Evolutionary conservation across 37 sponge, comb jelly and placozoan genomes (phyloP).

Genomic region (Cladorhizidae sp.): DNA sequence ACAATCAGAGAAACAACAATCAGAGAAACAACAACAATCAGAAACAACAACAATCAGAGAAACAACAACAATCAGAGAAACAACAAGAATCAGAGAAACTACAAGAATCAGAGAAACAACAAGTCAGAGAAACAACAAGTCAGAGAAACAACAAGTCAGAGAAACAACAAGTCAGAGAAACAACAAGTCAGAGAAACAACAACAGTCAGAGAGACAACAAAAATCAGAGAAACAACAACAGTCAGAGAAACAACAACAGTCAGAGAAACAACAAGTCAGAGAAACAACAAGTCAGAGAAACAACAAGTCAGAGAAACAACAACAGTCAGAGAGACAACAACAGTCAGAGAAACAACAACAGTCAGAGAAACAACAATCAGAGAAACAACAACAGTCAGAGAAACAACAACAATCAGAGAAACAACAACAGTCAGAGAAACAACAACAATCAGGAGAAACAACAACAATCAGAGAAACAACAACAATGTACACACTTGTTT

Average conservation of each 20-base stretch:
- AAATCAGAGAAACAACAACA: background rate
- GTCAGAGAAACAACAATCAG: too few species aligned
- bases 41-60: background rate
- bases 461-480: too few species aligned
- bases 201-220: background rate
- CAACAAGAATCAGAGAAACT: background rate
- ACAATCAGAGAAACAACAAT: background rate
- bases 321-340: too few species aligned
- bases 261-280: background rate
- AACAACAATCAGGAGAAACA: background rate
- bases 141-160: too few species aligned
- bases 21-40: background rate
- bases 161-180: background rate
- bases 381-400: background rate
- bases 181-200: too few species aligned
- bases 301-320: background rate
- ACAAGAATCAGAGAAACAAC: too few species aligned
- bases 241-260: too few species aligned
- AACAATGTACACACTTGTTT: conserved; percentile 4
- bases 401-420: background rate
- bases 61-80: background rate
- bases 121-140: background rate
- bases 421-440: background rate
- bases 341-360: too few species aligned
- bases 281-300: too few species aligned